Percentiles rank a stretch among this genome's conserved stretches.
These are phyloP conservation scores for Timandra comae DNA, from an alignment of 2,888 invertebrate species.

Conservation along the genomic window DNA sequence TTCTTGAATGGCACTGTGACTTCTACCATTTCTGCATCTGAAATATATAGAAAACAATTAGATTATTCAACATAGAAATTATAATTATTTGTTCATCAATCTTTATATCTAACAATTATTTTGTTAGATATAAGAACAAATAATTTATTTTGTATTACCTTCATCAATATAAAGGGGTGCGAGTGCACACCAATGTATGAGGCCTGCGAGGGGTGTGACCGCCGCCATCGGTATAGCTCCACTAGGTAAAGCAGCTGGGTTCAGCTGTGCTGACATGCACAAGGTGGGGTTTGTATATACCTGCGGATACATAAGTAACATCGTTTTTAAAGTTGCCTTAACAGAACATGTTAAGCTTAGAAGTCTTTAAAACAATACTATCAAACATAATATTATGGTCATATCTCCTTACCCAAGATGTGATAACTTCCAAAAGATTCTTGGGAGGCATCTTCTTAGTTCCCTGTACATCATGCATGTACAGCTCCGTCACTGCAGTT, in stretches of 20 bases:
- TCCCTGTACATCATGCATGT: slow-evolving; percentile 67
- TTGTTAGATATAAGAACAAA: neutral
- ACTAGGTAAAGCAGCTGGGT: slow-evolving; percentile 81
- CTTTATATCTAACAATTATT: no score
- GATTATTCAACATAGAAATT: no score
- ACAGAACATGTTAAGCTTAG: no score
- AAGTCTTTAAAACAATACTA: no score
- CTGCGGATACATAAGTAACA: no score
- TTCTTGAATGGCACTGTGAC: slow-evolving; percentile 48
- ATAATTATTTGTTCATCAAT: no score
- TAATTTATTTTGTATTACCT: slow-evolving; percentile 1
- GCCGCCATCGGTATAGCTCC: slow-evolving; percentile 91
- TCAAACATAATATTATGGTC: no score
- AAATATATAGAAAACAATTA: no score
- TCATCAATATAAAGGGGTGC: slow-evolving; percentile 76
- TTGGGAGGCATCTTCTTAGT: slow-evolving; percentile 75
- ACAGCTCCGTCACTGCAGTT: slow-evolving; percentile 89
- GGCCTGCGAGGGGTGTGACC: slow-evolving; percentile 86
- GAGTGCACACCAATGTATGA: slow-evolving; percentile 86
- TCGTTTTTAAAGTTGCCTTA: no score
- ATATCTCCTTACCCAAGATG: slow-evolving; percentile 83
- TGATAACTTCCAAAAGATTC: slow-evolving; percentile 81
- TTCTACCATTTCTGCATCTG: slow-evolving; percentile 60
- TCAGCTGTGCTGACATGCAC: slow-evolving; percentile 82
- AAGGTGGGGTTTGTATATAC: slow-evolving; percentile 79